Percentiles rank a stretch among this genome's conserved stretches.
These are phyloP conservation scores for Drosophila nigricruria DNA, from an alignment of 2,888 invertebrate species.

Conservation along the genomic window DNA sequence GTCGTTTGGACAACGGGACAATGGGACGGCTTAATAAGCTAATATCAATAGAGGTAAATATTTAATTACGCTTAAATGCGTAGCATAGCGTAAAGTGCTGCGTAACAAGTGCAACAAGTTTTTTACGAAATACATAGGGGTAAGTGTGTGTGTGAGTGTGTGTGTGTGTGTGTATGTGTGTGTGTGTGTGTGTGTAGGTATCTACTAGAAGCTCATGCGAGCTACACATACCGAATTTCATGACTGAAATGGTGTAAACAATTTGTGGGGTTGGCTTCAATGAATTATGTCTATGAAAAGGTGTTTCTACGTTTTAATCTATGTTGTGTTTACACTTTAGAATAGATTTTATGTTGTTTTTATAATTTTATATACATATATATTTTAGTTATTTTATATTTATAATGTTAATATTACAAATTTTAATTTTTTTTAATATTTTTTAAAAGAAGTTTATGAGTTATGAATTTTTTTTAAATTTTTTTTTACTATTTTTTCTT, in stretches of 20 bases:
- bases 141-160: background rate
- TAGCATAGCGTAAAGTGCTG: slow-evolving; percentile 13
- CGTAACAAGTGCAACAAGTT: slow-evolving; percentile 31
- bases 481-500: background rate
- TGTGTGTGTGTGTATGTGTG: background rate
- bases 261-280: background rate
- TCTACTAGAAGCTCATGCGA: too few species aligned
- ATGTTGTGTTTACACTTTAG: background rate
- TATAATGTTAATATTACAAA: background rate
- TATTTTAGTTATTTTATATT: background rate
- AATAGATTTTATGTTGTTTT: background rate
- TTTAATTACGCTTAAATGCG: slow-evolving; percentile 70
- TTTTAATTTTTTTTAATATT: background rate
- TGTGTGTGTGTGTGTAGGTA: background rate
- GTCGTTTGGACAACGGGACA: slow-evolving; percentile 54
- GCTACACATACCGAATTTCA: slow-evolving; percentile 5
- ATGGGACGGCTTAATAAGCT: slow-evolving; percentile 55
- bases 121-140: background rate
- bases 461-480: background rate
- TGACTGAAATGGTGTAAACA: slow-evolving; percentile 11
- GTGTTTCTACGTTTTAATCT: background rate
- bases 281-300: background rate
- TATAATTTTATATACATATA: background rate
- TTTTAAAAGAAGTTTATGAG: background rate
- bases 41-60: slow-evolving; percentile 72